Base-by-base conservation (phyloP, 2,888 invertebrate genomes). In the Ariolimax columbianus region DNA sequence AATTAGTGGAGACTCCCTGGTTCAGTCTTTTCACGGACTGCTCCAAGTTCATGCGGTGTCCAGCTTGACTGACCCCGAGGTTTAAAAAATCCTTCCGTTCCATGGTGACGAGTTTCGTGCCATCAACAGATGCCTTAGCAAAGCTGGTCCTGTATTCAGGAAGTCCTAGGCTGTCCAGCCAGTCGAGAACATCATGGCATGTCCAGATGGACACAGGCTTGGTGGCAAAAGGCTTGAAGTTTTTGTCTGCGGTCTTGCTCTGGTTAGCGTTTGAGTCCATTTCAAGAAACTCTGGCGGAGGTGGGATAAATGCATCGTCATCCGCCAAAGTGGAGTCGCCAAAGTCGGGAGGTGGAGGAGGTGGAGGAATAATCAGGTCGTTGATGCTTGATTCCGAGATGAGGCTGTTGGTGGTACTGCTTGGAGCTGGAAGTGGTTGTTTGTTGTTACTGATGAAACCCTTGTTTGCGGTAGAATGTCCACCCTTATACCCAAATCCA, bases 1-100 rank as follows among this genome's bases (percentile, higher is more conserved):
- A 75, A 36, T 85, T 85, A 43, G 85, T 85, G 11, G 80, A 66
- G 14, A 66, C 43, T 11, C 80, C 81, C 55, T 68, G 89, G 86
- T 93, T 93, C 87, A 81, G 89, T 87, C 93, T 93, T 87, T 94
- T 94, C 83, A 95, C 94, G 17, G 95, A 95, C 86, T 95, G 92
- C 89, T 95, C 95, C 90, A 95, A 95, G 88, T 94, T 94, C 92
- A 95, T 95, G 86, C 95, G 93, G 90, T 96, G 95, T 36, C 95
- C 95, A 63, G 95, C 94, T 89, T 95, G 95, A 77, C 95, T 95
- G 40, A 96, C 95, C 33, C 95, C 95, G n/a, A 95, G 93, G 84
- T 94, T 94, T 79, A 95, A 94, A 86, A 95, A 94, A 81, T 94
- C 94, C 86, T 95, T 94, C 84, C 95, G 94, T 89, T 95, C 95